phyloP scores from a whole-genome alignment of 2,797 vertebrate genomes.

The Leptatherina wallacei region DNA sequence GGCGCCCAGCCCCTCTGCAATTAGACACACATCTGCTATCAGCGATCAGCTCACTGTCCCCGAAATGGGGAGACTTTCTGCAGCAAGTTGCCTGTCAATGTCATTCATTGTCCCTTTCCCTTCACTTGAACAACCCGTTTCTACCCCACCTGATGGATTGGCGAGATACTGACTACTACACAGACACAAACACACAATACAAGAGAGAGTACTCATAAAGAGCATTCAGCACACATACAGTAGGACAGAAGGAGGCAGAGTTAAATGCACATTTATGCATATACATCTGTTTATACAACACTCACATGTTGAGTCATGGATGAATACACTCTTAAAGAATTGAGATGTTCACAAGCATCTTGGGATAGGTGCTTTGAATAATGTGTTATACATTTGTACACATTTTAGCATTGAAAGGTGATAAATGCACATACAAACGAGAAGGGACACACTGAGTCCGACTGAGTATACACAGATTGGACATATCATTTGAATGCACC shows the following conservation, averaged over 20 bases:
- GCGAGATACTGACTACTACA: constrained; percentile 48
- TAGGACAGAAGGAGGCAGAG: constrained; percentile 10
- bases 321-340: constrained; percentile 10
- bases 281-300: constrained; percentile 3
- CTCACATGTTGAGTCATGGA: constrained; percentile 19
- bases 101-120: constrained; percentile 76
- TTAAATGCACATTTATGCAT: constrained; percentile 25
- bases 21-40: constrained; percentile 82
- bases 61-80: constrained; percentile 54
- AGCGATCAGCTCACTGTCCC: constrained; percentile 73
- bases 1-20: constrained; percentile 66
- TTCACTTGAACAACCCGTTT: constrained; percentile 46
- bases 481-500: constrained; percentile 45
- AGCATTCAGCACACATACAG: neutral
- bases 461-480: constrained; percentile 14
- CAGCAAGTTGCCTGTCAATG: constrained; percentile 72
- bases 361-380: constrained; percentile 3
- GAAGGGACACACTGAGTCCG: neutral
- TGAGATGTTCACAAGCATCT: constrained; percentile 9
- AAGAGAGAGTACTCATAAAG: constrained; percentile 38
- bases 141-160: constrained; percentile 46
- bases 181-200: constrained; percentile 25
- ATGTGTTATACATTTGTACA: constrained; percentile 8
- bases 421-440: constrained; percentile 27
- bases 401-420: constrained; percentile 11